Conservation (phyloP, 2,797 vertebrate genomes). For the Tauraco hartlaubi region DNA sequence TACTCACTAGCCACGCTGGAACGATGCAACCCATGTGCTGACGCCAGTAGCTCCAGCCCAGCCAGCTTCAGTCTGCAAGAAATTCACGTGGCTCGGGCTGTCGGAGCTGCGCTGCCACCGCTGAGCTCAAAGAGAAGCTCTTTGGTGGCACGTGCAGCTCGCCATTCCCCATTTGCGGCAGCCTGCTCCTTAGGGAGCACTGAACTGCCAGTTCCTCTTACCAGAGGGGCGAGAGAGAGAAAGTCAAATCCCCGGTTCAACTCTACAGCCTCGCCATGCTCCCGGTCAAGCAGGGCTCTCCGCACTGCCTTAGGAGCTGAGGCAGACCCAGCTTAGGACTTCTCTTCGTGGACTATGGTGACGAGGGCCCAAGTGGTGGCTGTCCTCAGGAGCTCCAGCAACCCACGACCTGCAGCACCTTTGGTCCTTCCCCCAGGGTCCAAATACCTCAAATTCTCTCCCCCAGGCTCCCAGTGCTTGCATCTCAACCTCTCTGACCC, state of each 20-base stretch:
- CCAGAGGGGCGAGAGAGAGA: not conserved
- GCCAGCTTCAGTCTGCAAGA: not conserved
- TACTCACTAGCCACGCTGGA: not conserved
- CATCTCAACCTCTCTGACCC: not conserved
- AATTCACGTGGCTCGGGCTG: rapidly evolving
- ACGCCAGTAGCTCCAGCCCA: not conserved
- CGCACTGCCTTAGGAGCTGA: rapidly evolving
- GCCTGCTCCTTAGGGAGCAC: not conserved
- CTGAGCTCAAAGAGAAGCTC: not conserved
- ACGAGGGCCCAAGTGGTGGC: not conserved
- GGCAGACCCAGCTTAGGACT: not conserved
- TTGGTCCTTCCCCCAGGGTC: not conserved
- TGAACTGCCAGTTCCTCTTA: rapidly evolving
- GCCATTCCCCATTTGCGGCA: rapidly evolving
- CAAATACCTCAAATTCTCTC: not conserved
- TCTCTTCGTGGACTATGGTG: rapidly evolving
- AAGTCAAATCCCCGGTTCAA: not conserved
- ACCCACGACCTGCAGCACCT: not conserved
- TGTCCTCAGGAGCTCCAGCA: not conserved
- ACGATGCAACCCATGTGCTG: rapidly evolving
- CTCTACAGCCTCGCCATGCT: not conserved
- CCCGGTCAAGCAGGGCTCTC: not conserved
- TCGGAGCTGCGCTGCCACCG: rapidly evolving
- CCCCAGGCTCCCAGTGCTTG: not conserved
- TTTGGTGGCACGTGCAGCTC: rapidly evolving